Percentiles rank a stretch among this genome's conserved stretches.
These are phyloP conservation scores for Noctua pronuba DNA, from an alignment of 2,888 invertebrate genomes.

Conservation along the genomic window DNA sequence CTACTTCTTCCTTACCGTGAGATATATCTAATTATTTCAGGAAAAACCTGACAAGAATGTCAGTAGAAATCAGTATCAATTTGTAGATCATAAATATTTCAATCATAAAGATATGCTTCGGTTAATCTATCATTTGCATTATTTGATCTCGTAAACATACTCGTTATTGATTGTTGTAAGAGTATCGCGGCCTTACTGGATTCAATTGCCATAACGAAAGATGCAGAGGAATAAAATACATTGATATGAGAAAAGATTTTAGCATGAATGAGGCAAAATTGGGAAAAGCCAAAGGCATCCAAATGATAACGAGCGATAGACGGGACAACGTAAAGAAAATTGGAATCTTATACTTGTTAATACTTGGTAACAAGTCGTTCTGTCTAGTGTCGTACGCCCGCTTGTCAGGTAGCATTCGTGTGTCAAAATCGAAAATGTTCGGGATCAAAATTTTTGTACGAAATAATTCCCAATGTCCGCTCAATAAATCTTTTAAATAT, in stretches of 20 bases:
- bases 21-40: background rate
- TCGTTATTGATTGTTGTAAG: background rate
- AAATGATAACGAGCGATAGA: background rate
- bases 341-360: background rate
- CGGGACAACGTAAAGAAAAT: background rate
- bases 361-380: background rate
- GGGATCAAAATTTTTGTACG: background rate
- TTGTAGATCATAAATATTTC: background rate
- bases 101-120: background rate
- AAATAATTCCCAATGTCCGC: background rate
- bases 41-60: slow-evolving; percentile 3
- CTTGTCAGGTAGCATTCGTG: background rate
- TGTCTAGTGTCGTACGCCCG: background rate
- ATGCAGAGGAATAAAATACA: background rate
- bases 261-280: background rate
- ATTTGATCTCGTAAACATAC: background rate
- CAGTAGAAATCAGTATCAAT: background rate
- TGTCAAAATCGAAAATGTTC: background rate
- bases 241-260: background rate
- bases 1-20: background rate
- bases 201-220: background rate
- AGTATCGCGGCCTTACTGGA: background rate
- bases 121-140: background rate
- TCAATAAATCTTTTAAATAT: background rate
- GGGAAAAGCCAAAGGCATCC: background rate